These are phyloP conservation scores for Zelostemma sp. DNA, from an alignment of 1,140 invertebrate genomes.

Conservation along the genomic window DNA sequence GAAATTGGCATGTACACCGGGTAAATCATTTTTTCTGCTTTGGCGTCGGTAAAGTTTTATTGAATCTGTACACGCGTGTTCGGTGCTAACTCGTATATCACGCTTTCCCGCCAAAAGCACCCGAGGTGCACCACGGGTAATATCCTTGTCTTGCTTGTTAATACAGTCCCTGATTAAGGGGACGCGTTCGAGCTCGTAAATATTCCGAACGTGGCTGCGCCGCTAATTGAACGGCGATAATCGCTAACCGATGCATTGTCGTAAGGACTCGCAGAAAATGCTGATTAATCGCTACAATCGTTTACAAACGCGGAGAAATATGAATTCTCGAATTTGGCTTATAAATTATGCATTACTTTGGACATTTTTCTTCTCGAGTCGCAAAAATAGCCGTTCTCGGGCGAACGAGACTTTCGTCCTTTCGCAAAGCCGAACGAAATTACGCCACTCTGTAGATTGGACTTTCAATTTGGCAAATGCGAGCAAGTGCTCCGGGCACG, in stretches of 20 bases:
- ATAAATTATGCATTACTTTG: neutral
- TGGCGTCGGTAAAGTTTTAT: slow-evolving; percentile 32
- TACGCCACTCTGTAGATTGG: slow-evolving; percentile 49
- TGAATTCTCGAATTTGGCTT: no score
- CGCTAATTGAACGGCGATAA: slow-evolving; percentile 45
- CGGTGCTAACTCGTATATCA: slow-evolving; percentile 22
- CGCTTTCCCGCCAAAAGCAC: slow-evolving; percentile 26
- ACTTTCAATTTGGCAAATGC: slow-evolving; percentile 51
- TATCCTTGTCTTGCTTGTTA: slow-evolving; percentile 42
- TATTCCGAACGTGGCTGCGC: slow-evolving; percentile 28
- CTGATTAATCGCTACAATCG: slow-evolving; percentile 27
- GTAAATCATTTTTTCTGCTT: slow-evolving; percentile 37
- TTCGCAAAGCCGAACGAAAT: slow-evolving; percentile 42
- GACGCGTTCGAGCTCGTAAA: slow-evolving; percentile 36
- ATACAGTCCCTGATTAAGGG: slow-evolving; percentile 45
- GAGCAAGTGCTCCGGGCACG: slow-evolving; percentile 35
- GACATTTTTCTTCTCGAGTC: slow-evolving; percentile 28
- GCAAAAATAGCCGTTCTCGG: slow-evolving; percentile 35
- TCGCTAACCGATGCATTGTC: slow-evolving; percentile 28
- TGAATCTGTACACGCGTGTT: slow-evolving; percentile 23
- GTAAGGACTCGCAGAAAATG: slow-evolving; percentile 21
- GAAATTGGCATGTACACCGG: slow-evolving; percentile 35
- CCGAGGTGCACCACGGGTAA: slow-evolving; percentile 27
- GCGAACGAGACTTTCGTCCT: slow-evolving; percentile 37
- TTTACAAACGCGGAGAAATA: no score